phyloP scores from a whole-genome alignment of 2,888 invertebrate genomes.

The Thysanoteuthis rhombus region DNA sequence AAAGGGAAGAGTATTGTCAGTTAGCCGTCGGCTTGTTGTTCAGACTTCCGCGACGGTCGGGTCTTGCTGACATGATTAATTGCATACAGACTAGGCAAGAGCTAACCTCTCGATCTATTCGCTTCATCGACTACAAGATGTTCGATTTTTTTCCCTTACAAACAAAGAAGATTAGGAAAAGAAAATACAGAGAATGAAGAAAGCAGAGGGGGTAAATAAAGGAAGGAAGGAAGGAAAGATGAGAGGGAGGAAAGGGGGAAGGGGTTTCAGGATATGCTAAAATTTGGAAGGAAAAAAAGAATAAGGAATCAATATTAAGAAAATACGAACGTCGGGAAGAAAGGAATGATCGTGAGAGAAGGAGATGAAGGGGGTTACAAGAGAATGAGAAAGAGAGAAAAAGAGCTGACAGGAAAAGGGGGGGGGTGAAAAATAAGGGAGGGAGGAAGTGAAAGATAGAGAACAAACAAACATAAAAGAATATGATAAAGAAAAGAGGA shows the following conservation, averaged over 20 bases:
- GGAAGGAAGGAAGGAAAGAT: no score
- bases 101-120: not conserved
- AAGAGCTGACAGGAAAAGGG: not conserved
- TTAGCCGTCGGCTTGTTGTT: not conserved
- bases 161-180: not conserved
- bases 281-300: not conserved
- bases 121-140: not conserved
- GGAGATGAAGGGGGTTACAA: not conserved
- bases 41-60: not conserved
- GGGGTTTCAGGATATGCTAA: no score
- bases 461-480: not conserved
- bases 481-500: not conserved
- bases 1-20: not conserved
- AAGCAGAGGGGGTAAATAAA: not conserved
- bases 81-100: not conserved
- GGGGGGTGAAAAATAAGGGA: fast-evolving
- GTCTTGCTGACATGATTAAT: not conserved
- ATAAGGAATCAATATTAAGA: not conserved
- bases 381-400: not conserved
- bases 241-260: not conserved
- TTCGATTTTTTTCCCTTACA: not conserved
- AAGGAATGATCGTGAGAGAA: fast-evolving
- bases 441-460: not conserved
- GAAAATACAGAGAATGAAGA: not conserved
- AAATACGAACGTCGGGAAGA: fast-evolving